These are phyloP conservation scores for Setophaga kirtlandii DNA, from an alignment of 2,113 vertebrate genomes.

Conservation along the genomic window DNA sequence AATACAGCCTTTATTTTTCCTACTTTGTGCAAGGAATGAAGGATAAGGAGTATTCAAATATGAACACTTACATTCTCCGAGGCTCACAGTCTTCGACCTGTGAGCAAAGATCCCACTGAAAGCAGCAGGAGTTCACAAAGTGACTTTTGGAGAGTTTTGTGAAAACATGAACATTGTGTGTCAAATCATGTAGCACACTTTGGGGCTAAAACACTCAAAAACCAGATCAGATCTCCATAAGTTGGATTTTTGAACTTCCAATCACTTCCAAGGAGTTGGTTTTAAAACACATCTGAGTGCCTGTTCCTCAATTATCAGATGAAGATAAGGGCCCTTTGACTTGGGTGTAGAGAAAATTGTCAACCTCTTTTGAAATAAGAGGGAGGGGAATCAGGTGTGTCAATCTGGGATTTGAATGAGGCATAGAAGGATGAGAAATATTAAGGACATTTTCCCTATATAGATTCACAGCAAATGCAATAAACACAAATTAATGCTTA, in stretches of 20 bases:
- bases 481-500: not conserved
- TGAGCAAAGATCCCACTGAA: not conserved
- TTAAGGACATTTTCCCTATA: not conserved
- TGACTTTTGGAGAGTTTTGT: not conserved
- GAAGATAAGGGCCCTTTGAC: not conserved
- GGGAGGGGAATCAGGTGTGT: not conserved
- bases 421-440: not conserved
- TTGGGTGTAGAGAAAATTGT: not conserved
- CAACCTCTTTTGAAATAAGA: not conserved
- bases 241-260: not conserved
- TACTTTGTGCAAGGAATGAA: slow-evolving; percentile 33
- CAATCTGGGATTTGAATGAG: not conserved
- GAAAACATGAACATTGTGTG: not conserved
- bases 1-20: not conserved
- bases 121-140: slow-evolving; percentile 26
- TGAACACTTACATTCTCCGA: not conserved
- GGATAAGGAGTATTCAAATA: not conserved
- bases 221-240: not conserved
- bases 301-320: not conserved
- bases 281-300: not conserved
- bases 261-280: not conserved
- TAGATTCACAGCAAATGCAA: not conserved
- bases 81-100: slow-evolving; percentile 7
- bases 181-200: not conserved
- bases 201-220: not conserved